These are phyloP conservation scores for Bolinopsis microptera DNA, from an alignment of 37 sponge, comb jelly and placozoan genomes.

Conservation along the genomic window DNA sequence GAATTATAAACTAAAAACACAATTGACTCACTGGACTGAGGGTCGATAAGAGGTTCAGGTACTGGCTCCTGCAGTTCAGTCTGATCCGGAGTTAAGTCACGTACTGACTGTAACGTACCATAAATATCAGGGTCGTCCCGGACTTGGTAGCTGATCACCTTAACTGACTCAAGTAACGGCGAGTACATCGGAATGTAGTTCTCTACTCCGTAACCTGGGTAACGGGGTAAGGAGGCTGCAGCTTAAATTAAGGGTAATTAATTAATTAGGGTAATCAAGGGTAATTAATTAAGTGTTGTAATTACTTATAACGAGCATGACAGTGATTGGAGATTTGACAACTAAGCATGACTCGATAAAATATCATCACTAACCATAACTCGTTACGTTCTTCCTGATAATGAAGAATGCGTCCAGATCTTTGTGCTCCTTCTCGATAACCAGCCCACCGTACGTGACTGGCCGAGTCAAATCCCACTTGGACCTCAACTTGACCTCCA, in stretches of 20 bases:
- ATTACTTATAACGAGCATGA: background rate
- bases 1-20: background rate
- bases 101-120: background rate
- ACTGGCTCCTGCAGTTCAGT: background rate
- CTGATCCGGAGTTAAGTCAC: constrained; percentile 47
- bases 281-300: background rate
- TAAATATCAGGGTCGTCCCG: constrained; percentile 1
- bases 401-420: constrained; percentile 34
- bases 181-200: constrained; percentile 51
- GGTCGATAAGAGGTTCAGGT: background rate
- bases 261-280: too few relatives aligned
- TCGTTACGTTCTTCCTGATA: constrained; percentile 6
- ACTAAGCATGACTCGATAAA: too few relatives aligned
- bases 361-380: constrained; percentile 25
- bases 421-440: constrained; percentile 46
- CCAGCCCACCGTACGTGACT: constrained; percentile 23
- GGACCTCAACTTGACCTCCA: constrained; percentile 2
- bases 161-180: constrained; percentile 20
- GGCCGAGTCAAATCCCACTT: constrained; percentile 48
- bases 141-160: constrained; percentile 55
- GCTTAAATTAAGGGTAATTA: too few relatives aligned
- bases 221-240: background rate
- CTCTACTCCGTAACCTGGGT: constrained; percentile 57
- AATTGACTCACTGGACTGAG: constrained; percentile 23
- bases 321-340: background rate